Percentiles rank a stretch among this genome's conserved stretches.
Evolutionary conservation across 2,888 invertebrate species (phyloP).

Genomic region (Cremastobaeus sp.): DNA sequence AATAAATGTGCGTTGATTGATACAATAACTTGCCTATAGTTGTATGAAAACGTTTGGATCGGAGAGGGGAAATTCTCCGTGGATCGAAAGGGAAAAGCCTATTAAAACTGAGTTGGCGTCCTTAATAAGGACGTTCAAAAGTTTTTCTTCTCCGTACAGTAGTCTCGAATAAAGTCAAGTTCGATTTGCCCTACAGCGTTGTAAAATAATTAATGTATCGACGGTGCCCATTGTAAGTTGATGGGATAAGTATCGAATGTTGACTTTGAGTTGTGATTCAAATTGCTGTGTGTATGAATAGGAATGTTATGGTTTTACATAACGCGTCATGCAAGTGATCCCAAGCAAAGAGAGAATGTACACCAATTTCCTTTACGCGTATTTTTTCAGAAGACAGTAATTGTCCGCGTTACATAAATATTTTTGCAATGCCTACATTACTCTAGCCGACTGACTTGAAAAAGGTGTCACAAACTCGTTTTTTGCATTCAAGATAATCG

Average conservation of each 20-base stretch:
- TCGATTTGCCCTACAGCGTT: no score
- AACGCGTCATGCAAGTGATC: not conserved
- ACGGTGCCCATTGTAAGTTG: no score
- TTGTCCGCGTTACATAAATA: conserved; percentile 14
- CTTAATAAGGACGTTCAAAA: no score
- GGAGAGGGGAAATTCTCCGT: not conserved
- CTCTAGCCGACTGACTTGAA: not conserved
- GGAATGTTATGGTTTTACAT: not conserved
- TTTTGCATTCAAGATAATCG: conserved; percentile 4
- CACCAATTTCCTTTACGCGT: conserved; percentile 9
- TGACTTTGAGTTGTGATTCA: not conserved
- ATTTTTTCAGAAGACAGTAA: conserved; percentile 5
- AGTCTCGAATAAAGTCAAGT: no score
- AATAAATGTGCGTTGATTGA: not conserved
- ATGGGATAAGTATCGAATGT: no score
- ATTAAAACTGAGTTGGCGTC: not conserved
- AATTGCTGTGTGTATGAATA: not conserved
- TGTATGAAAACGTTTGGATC: not conserved
- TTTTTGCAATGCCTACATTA: conserved; percentile 8
- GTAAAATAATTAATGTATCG: no score
- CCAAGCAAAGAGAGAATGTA: conserved; percentile 21
- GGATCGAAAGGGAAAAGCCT: not conserved
- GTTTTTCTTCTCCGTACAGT: no score
- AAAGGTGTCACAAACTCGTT: conserved; percentile 4
- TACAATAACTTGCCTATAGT: not conserved